These are phyloP conservation scores for Lasioglossum lativentre DNA, from an alignment of 2,888 invertebrate species.

Conservation along the genomic window DNA sequence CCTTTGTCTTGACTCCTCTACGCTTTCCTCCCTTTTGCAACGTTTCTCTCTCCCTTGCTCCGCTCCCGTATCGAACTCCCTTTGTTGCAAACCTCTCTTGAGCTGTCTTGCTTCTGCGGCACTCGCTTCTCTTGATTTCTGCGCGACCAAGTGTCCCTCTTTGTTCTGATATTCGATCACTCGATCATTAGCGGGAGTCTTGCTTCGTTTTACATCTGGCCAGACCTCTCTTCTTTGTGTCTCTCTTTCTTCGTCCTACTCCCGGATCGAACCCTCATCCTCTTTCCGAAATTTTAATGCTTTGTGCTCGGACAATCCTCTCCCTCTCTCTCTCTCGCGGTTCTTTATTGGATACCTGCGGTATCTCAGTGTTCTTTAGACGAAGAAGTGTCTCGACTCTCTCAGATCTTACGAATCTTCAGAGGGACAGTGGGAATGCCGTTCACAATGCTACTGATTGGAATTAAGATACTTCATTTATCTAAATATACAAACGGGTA, in stretches of 20 bases:
- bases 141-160: not conserved
- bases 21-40: not conserved
- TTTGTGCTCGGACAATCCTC: conserved; percentile 3
- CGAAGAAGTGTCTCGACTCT: not conserved
- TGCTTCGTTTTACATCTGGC: conserved; percentile 3
- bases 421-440: not conserved
- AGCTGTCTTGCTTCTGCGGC: not conserved
- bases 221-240: not conserved
- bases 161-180: conserved; percentile 4
- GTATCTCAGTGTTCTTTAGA: not conserved
- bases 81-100: conserved; percentile 13
- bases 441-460: not conserved
- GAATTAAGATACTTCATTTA: not conserved
- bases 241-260: not conserved
- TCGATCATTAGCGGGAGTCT: conserved; percentile 1
- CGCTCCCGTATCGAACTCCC: not conserved
- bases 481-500: not conserved
- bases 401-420: not conserved
- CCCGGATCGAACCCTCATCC: not conserved
- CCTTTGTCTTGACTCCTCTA: not conserved
- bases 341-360: conserved; percentile 2
- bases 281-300: not conserved
- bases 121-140: conserved; percentile 21
- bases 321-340: not conserved
- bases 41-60: not conserved